A percentile compares a stretch with the other conserved stretches of the same genome.
Evolutionary conservation across 2,797 vertebrate genomes (phyloP).

Genomic region (Sylvia borin): DNA sequence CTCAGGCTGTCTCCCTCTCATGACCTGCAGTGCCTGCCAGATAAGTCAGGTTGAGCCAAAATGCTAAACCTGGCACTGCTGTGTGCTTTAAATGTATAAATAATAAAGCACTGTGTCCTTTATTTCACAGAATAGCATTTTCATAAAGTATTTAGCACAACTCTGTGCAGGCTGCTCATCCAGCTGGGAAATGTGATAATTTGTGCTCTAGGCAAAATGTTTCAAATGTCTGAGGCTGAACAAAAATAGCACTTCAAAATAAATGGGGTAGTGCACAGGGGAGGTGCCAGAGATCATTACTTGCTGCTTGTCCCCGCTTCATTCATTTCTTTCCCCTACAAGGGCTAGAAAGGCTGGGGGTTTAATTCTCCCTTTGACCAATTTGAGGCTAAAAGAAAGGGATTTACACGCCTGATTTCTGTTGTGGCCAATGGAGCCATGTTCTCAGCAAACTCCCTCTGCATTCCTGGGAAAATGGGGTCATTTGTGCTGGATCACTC

Average conservation of each 20-base stretch:
- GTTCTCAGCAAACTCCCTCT: neutral
- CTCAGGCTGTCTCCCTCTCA: neutral
- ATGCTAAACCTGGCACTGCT: neutral
- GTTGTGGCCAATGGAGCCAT: neutral
- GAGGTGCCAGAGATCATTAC: neutral
- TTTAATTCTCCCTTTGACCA: neutral
- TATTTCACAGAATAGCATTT: neutral
- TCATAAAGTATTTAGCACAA: neutral
- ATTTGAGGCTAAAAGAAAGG: neutral
- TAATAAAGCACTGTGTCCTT: neutral
- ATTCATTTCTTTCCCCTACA: neutral
- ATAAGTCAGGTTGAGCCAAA: neutral
- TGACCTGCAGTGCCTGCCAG: neutral
- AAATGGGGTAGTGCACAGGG: neutral
- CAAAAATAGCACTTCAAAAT: slow-evolving; percentile 23
- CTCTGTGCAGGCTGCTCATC: neutral
- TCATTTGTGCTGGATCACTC: neutral
- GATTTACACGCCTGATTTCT: neutral
- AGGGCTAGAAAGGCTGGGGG: neutral
- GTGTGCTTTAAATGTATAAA: too few species aligned
- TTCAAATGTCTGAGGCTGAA: neutral
- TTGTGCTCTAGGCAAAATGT: neutral
- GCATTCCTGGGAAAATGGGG: slow-evolving; percentile 36
- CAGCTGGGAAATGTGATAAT: neutral
- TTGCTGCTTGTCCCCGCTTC: neutral